A percentile compares a stretch with the other conserved stretches of the same genome.
These are phyloP conservation scores for Manacus vitellinus DNA, from an alignment of 2,113 vertebrate genomes.

Conservation along the genomic window DNA sequence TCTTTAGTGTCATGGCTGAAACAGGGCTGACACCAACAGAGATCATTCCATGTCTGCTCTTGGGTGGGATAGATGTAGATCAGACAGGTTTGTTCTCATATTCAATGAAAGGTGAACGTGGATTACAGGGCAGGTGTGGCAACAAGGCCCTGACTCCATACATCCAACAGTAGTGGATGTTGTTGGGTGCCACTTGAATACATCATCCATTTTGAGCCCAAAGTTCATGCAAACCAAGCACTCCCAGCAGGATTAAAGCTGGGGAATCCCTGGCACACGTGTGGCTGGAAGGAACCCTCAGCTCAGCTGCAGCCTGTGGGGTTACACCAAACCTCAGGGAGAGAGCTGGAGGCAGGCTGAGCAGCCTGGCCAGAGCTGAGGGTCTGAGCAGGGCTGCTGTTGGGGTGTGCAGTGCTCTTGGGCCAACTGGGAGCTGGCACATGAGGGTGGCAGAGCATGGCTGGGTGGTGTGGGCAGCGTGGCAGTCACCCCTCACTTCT, in stretches of 20 bases:
- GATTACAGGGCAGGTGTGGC: background rate
- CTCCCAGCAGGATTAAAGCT: background rate
- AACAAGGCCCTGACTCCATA: background rate
- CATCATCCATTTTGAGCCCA: background rate
- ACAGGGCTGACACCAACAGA: background rate
- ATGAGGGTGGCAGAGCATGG: background rate
- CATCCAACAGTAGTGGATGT: background rate
- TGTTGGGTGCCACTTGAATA: background rate
- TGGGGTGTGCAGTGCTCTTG: fast-evolving
- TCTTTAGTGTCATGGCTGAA: background rate
- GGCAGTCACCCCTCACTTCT: fast-evolving
- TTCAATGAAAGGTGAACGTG: background rate
- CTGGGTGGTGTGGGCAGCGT: fast-evolving
- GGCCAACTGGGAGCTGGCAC: background rate
- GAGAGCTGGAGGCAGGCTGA: background rate
- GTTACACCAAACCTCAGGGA: too few species aligned
- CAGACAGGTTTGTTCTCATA: background rate
- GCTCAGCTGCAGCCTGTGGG: background rate
- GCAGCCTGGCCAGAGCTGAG: background rate
- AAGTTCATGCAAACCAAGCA: background rate
- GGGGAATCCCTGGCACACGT: fast-evolving
- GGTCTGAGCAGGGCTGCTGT: fast-evolving
- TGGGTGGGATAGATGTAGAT: background rate
- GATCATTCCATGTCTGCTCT: fast-evolving
- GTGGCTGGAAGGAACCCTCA: background rate